Base-by-base conservation (phyloP, 2,888 invertebrate genomes). In the Baronia brevicornis region DNA sequence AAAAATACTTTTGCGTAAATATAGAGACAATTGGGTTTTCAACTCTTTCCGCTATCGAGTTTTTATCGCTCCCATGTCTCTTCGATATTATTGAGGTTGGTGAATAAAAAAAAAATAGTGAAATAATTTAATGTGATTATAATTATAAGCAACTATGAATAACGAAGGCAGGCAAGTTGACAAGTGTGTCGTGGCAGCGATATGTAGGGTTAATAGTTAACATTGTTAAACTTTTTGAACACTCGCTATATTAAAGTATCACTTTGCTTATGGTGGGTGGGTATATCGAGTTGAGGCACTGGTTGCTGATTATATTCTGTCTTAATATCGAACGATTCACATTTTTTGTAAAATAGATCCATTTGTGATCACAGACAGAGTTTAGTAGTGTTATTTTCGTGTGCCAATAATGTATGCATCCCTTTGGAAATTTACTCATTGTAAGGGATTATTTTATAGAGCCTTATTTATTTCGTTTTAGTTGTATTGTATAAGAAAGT, bases 401-500 rank as follows among this genome's bases (percentile, higher is more conserved):
- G 33, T 38, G 38, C 33, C 38, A 33, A 33, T 38, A 27, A n/a
- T 19, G 18, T 26, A 19, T n/a, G n/a, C n/a, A 21, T 21, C 23
- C 33, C 31, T 17, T 39, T 41, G 38, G 41, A 36, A 33, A 41
- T 41, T 36, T 30, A n/a, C n/a, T n/a, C n/a, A n/a, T n/a, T n/a
- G n/a, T n/a, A n/a, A n/a, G n/a, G 21, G 19, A 13, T 21, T 39
- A 39, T 35, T 35, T 20, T 30, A 8, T 36, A 36, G 22, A 27
- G 27, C 27, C 7, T 23, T 46, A 44, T 64, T 70, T 49, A 44
- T 47, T 67, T 61, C 56, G 54, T 52, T 52, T 58, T 51, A 53
- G 60, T 68, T 65, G 60, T 61, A 54, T 28, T 57, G 40, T 39
- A 28, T 67, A 66, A 65, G 65, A 55, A 58, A 52, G 51, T 47